Conservation (phyloP, 2,797 vertebrate species). For the Scolopax bukidnonensis region DNA sequence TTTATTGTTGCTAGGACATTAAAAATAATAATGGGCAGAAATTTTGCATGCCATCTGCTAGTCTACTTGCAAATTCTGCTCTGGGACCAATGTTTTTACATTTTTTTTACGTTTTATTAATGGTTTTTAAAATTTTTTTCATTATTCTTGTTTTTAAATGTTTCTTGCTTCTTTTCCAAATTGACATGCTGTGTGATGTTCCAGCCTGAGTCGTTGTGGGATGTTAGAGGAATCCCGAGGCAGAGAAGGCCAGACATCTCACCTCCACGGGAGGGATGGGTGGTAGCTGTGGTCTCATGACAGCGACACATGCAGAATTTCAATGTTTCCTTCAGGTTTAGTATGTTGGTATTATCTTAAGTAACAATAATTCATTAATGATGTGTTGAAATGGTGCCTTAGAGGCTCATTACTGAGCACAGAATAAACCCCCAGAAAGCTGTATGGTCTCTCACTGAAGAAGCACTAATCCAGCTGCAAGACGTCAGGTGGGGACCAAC, state of each 20-base stretch:
- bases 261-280: background rate
- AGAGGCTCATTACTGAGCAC: background rate
- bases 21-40: conserved; percentile 26
- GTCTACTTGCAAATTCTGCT: background rate
- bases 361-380: background rate
- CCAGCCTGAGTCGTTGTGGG: background rate
- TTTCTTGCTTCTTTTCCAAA: background rate
- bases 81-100: background rate
- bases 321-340: background rate
- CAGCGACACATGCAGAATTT: background rate
- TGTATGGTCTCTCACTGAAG: background rate
- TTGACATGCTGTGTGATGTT: background rate
- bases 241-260: background rate
- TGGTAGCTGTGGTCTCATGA: background rate
- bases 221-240: background rate
- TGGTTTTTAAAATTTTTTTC: background rate
- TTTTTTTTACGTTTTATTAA: background rate
- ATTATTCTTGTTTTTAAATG: background rate
- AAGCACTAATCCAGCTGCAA: background rate
- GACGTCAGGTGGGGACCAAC: background rate
- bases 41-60: conserved; percentile 33
- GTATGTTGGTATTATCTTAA: background rate
- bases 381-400: background rate
- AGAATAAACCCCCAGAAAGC: background rate
- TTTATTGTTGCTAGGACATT: background rate